Evolutionary conservation across 2,888 invertebrate genomes (phyloP).

Genomic region (Hypselothyrea guttata): DNA sequence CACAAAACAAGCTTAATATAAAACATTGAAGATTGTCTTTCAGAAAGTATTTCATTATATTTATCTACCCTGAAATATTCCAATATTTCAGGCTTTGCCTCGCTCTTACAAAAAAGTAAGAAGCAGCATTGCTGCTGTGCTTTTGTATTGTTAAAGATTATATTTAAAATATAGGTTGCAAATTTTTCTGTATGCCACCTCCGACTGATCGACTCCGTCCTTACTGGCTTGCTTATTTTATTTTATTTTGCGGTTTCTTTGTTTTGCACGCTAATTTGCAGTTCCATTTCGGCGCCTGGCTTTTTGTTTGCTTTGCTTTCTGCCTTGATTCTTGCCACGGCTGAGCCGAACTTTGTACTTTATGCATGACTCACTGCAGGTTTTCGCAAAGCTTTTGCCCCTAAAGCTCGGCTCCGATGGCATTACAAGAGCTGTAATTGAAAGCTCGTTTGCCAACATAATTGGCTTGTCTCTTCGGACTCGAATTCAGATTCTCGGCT

Average conservation of each 20-base stretch:
- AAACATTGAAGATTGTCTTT: too few species aligned
- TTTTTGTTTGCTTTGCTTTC: slow-evolving; percentile 39
- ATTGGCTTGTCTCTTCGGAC: background rate
- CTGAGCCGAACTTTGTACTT: slow-evolving; percentile 62
- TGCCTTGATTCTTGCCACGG: slow-evolving; percentile 30
- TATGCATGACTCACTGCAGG: slow-evolving; percentile 53
- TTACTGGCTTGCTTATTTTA: too few species aligned
- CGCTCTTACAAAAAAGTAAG: too few species aligned
- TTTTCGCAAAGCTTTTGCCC: slow-evolving; percentile 18
- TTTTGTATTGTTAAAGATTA: slow-evolving; percentile 10
- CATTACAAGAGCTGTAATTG: slow-evolving; percentile 18
- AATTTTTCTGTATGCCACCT: too few species aligned
- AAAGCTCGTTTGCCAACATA: slow-evolving; percentile 6
- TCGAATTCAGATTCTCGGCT: slow-evolving; percentile 21
- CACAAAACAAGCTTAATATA: too few species aligned
- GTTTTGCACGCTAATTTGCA: slow-evolving; percentile 33
- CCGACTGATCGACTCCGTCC: too few species aligned
- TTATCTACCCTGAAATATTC: too few species aligned
- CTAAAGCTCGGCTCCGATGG: slow-evolving; percentile 8
- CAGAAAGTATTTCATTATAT: slow-evolving; percentile 8
- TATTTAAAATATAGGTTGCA: too few species aligned
- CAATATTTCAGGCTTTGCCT: too few species aligned
- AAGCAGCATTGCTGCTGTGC: too few species aligned
- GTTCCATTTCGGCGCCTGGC: slow-evolving; percentile 55
- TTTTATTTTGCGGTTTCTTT: slow-evolving; percentile 22